Evolutionary conservation across 2,888 invertebrate species (phyloP), one percentile per base, ranked within the genome.

Genomic region (Baronia brevicornis): DNA sequence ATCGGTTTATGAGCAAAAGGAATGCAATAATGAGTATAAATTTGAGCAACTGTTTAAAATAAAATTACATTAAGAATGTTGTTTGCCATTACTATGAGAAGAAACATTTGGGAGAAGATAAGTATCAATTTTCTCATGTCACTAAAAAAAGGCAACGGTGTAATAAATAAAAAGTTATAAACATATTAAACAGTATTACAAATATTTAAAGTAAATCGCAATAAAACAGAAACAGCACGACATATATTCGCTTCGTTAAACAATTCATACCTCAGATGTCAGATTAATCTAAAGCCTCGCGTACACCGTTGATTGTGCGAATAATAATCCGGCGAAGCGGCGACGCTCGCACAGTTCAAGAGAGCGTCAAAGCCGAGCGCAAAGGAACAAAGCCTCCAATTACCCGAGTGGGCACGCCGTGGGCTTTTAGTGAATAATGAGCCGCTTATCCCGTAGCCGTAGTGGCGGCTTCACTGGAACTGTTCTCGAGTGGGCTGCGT

Each of bases 351-450:
- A 60, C 59, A 67, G 66, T 67, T 64, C 61, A 61, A 57, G 59
- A 60, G 65, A 67, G 73, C 71, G 65, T 68, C 72, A 73, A 68
- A 73, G 78, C 70, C 58, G 57, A 58, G 65, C 61, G 73, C 68
- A 70, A 75, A 77, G 74, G 74, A 77, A 79, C 77, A 80, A 79
- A 80, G 78, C 75, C 72, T 73, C 71, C 78, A 79, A 82, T 82
- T 82, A 82, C 70, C 75, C 65, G 61, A 65, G 66, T 71, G 65
- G 63, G 77, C 78, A 74, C 70, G 80, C 79, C 68, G 74, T 79
- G 75, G 72, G 79, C 78, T 78, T 80, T 82, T 79, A 79, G 78
- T 79, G 77, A 79, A 78, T 82, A 80, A 84, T 80, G 79, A 79
- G 77, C 70, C 70, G 78, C 74, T 80, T 80, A 79, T 73, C 71